These are phyloP conservation scores for Tapera naevia DNA, from an alignment of 2,797 vertebrate species.

Conservation along the genomic window DNA sequence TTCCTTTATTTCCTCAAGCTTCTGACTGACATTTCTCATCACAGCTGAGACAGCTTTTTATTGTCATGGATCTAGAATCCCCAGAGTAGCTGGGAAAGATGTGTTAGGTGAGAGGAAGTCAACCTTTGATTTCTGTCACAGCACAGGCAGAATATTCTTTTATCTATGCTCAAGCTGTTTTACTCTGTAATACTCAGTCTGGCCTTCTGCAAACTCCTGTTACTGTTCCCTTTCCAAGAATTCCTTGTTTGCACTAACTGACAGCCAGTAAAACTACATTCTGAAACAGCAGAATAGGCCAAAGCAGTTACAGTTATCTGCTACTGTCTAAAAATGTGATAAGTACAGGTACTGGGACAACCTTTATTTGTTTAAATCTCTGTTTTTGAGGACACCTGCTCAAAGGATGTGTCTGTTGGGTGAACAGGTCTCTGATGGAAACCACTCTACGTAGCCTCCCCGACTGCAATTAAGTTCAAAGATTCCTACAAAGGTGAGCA, in stretches of 20 bases:
- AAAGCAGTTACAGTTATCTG: not conserved
- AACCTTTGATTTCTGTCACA: not conserved
- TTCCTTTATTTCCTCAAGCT: not conserved
- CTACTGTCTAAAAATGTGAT: not conserved
- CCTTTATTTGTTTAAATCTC: not conserved
- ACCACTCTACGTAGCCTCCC: not conserved
- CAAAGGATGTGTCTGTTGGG: not conserved
- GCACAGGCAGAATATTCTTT: not conserved
- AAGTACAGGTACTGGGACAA: not conserved
- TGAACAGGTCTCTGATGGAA: not conserved
- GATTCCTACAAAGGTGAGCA: not conserved
- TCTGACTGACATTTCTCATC: not conserved
- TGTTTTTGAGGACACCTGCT: not conserved
- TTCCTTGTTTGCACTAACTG: not conserved
- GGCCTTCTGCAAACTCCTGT: not conserved
- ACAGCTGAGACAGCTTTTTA: not conserved
- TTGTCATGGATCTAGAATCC: not conserved
- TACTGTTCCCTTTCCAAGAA: not conserved
- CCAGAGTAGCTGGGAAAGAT: too few relatives aligned
- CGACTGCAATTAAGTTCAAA: not conserved
- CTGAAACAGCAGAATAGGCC: not conserved
- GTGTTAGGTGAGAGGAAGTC: not conserved
- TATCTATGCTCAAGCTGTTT: not conserved
- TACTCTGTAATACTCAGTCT: not conserved
- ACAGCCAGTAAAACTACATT: not conserved